Conservation (phyloP, 2,797 vertebrate species). For the Amphiprion clarkii region DNA sequence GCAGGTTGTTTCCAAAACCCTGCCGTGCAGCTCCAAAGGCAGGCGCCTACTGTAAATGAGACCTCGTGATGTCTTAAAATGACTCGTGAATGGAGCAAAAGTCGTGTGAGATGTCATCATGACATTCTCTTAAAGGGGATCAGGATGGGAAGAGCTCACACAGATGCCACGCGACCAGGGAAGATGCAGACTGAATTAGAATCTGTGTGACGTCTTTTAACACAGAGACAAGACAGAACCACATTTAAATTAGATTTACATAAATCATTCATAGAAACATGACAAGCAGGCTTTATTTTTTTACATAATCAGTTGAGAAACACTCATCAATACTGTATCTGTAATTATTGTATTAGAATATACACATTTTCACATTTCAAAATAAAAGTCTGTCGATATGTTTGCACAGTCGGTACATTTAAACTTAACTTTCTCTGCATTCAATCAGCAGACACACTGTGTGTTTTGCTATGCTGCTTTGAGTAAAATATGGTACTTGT, state of each 20-base stretch:
- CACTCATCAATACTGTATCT: background rate
- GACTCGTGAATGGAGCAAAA: slow-evolving; percentile 12
- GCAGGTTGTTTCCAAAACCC: slow-evolving; percentile 20
- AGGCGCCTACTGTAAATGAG: slow-evolving; percentile 5
- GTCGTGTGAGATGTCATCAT: slow-evolving; percentile 43
- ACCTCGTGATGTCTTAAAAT: slow-evolving; percentile 23
- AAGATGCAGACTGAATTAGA: no score
- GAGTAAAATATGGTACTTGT: slow-evolving; percentile 1
- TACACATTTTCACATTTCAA: background rate
- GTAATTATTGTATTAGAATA: background rate
- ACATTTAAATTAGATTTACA: background rate
- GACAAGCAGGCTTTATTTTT: no score
- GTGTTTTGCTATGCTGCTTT: slow-evolving; percentile 3
- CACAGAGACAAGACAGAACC: no score
- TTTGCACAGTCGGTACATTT: background rate
- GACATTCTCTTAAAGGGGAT: slow-evolving; percentile 26
- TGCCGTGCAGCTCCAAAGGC: slow-evolving; percentile 16
- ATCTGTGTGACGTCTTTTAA: no score
- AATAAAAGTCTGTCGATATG: background rate
- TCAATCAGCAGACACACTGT: background rate
- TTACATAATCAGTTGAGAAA: background rate
- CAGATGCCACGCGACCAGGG: background rate
- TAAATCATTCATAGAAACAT: background rate
- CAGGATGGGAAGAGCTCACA: background rate
- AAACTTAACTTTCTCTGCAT: background rate